Percentiles rank a stretch among this genome's conserved stretches.
These are phyloP conservation scores for Dascyllus trimaculatus DNA, from an alignment of 2,113 vertebrate genomes.

Conservation along the genomic window DNA sequence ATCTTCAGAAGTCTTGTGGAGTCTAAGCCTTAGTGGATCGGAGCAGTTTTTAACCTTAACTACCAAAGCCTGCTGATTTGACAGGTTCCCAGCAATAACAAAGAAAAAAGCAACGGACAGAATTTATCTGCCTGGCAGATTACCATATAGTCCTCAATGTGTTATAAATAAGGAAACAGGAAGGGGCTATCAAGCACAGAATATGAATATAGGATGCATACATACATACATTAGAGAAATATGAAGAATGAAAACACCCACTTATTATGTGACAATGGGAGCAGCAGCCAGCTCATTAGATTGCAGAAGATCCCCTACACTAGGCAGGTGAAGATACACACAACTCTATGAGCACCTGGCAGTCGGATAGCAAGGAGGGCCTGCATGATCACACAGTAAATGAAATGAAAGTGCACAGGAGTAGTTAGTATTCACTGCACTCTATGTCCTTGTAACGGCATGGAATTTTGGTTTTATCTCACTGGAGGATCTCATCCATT, in stretches of 20 bases:
- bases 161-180: slow-evolving; percentile 51
- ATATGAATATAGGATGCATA: slow-evolving; percentile 25
- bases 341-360: slow-evolving; percentile 34
- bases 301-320: slow-evolving; percentile 48
- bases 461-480: slow-evolving; percentile 77
- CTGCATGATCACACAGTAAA: slow-evolving; percentile 60
- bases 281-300: slow-evolving; percentile 54
- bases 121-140: background rate
- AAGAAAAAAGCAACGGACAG: background rate
- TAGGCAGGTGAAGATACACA: slow-evolving; percentile 55
- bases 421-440: slow-evolving; percentile 78
- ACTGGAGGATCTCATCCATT: slow-evolving; percentile 82
- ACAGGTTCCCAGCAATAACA: background rate
- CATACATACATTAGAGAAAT: slow-evolving; percentile 25
- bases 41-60: background rate
- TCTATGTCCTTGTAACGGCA: slow-evolving; percentile 71
- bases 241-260: slow-evolving; percentile 24
- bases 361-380: slow-evolving; percentile 18
- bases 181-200: slow-evolving; percentile 35
- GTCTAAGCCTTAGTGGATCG: background rate
- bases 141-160: background rate
- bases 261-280: slow-evolving; percentile 41
- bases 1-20: background rate
- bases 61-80: background rate
- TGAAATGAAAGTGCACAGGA: slow-evolving; percentile 54